Evolutionary conservation across 2,797 vertebrate genomes (phyloP).

Genomic region (Pteropus rufus): DNA sequence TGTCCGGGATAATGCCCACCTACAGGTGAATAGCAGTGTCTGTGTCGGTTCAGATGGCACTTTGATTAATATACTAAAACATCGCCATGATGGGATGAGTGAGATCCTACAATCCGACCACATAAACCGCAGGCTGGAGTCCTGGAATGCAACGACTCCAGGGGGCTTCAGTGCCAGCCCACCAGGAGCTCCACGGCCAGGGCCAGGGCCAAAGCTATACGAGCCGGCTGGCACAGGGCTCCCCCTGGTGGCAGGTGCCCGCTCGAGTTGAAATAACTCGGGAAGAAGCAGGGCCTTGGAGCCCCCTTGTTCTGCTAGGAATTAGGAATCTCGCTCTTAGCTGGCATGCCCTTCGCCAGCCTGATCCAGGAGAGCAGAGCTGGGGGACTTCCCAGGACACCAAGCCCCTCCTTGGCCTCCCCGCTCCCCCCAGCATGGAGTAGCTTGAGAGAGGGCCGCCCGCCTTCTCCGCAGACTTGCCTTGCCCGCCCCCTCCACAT

Average conservation of each 20-base stretch:
- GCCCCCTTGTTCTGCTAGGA: background rate
- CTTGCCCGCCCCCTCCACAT: background rate
- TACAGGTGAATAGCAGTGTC: background rate
- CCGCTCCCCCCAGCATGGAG: background rate
- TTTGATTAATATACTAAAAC: background rate
- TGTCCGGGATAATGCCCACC: background rate
- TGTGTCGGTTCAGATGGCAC: background rate
- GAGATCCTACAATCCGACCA: background rate
- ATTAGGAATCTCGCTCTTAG: background rate
- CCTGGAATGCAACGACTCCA: fast-evolving
- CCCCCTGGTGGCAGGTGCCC: background rate
- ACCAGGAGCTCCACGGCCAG: background rate
- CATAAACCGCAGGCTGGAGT: background rate
- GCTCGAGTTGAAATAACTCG: background rate
- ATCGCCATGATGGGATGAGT: fast-evolving
- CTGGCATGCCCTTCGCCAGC: background rate
- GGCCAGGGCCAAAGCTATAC: fast-evolving
- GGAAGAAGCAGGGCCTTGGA: background rate
- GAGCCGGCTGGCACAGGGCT: fast-evolving
- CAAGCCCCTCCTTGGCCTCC: background rate
- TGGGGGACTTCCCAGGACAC: background rate
- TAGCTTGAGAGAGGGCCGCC: fast-evolving
- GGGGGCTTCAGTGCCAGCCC: fast-evolving
- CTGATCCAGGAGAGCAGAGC: background rate
- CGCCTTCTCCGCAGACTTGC: background rate